phyloP scores from a whole-genome alignment of 2,797 vertebrate species.

The Pipistrellus pipistrellus region DNA sequence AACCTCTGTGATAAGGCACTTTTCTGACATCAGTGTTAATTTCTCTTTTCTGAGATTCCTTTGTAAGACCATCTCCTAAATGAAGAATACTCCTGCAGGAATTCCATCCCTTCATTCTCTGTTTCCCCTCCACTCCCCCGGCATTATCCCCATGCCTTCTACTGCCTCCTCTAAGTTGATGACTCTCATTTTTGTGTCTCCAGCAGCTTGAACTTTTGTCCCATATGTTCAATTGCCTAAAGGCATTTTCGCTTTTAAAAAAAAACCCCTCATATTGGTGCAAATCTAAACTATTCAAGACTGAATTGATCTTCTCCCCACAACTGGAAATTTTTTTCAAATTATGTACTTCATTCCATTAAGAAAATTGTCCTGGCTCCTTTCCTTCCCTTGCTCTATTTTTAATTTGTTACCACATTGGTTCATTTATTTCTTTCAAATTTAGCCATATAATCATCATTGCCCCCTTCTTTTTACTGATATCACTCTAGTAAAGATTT shows the following conservation, averaged over 20 bases:
- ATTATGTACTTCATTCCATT: background rate
- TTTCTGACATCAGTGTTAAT: background rate
- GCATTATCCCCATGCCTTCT: background rate
- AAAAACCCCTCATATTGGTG: background rate
- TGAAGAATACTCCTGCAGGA: background rate
- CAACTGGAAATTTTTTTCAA: slow-evolving; percentile 30
- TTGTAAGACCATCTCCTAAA: background rate
- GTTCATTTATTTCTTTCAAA: background rate
- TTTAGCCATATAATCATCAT: background rate
- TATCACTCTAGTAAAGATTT: background rate
- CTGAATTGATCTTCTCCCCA: slow-evolving; percentile 27
- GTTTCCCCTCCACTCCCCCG: background rate
- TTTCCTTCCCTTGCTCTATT: slow-evolving; percentile 11
- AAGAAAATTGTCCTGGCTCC: background rate
- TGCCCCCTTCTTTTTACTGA: background rate
- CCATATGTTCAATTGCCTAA: slow-evolving; percentile 26
- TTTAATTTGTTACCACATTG: background rate
- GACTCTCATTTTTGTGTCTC: slow-evolving; percentile 32
- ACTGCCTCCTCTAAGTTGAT: background rate
- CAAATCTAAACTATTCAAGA: slow-evolving; percentile 29
- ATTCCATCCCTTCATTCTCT: background rate
- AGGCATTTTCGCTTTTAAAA: background rate
- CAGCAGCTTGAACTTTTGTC: slow-evolving; percentile 49
- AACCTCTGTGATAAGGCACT: background rate
- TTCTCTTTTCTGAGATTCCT: background rate